Percentiles rank a stretch among this genome's conserved stretches.
These are phyloP conservation scores for Liopterus haemorrhoidalis DNA, from an alignment of 2,888 invertebrate species.

Conservation along the genomic window DNA sequence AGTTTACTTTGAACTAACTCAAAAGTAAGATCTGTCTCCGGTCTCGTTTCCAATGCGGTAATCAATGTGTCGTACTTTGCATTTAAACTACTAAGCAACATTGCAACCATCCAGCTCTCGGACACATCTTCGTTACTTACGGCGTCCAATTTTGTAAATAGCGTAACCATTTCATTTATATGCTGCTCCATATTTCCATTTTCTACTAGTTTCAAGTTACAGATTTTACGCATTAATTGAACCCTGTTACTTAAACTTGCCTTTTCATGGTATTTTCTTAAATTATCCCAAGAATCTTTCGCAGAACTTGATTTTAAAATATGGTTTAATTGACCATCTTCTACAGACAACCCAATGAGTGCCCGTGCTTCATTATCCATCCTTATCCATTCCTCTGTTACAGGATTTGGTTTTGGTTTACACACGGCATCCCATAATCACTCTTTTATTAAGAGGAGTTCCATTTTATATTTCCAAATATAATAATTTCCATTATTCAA, in stretches of 20 bases:
- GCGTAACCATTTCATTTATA: conserved; percentile 26
- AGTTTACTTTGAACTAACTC: conserved; percentile 28
- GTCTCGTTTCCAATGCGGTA: conserved; percentile 28
- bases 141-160: conserved; percentile 25
- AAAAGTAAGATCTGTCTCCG: conserved; percentile 28
- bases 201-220: conserved; percentile 17
- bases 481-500: conserved; percentile 27
- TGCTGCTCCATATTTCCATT: conserved; percentile 28
- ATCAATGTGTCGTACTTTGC: conserved; percentile 31
- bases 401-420: conserved; percentile 8
- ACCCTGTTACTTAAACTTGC: conserved; percentile 18
- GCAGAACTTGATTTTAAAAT: conserved; percentile 9
- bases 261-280: conserved; percentile 22
- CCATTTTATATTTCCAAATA: conserved; percentile 27
- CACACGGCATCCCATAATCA: conserved; percentile 25
- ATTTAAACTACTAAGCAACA: conserved; percentile 30
- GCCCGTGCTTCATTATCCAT: conserved; percentile 23
- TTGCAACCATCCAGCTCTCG: conserved; percentile 27
- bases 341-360: conserved; percentile 17
- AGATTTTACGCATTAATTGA: conserved; percentile 17
- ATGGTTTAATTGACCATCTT: conserved; percentile 17
- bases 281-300: conserved; percentile 16
- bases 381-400: conserved; percentile 20
- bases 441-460: conserved; percentile 25
- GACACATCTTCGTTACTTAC: conserved; percentile 25